These are phyloP conservation scores for Microcaecilia unicolor DNA, from an alignment of 2,797 vertebrate species.

Conservation along the genomic window DNA sequence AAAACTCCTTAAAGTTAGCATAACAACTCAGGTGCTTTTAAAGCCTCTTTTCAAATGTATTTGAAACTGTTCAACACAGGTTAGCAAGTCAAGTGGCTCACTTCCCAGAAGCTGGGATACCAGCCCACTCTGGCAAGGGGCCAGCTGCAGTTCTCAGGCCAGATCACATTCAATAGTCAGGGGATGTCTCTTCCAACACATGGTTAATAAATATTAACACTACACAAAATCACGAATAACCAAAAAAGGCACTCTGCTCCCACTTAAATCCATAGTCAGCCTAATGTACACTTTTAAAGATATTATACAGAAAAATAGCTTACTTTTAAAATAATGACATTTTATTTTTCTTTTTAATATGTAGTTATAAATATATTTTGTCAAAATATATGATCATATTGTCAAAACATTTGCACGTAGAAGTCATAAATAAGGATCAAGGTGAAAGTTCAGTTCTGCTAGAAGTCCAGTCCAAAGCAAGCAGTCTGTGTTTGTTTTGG, in stretches of 20 bases:
- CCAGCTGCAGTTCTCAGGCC: background rate
- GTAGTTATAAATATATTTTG: slow-evolving; percentile 99
- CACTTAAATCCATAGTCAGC: slow-evolving; percentile 64
- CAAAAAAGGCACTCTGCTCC: slow-evolving; percentile 58
- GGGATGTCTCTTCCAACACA: background rate
- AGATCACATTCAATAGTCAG: slow-evolving; percentile 5
- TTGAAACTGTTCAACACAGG: slow-evolving; percentile 25
- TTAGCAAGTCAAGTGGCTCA: slow-evolving; percentile 25
- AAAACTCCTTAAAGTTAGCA: slow-evolving; percentile 32
- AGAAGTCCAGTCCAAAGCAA: slow-evolving; percentile 50
- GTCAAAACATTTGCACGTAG: slow-evolving; percentile 96
- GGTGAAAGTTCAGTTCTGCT: slow-evolving; percentile 55
- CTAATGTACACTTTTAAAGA: slow-evolving; percentile 73
- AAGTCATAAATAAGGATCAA: slow-evolving; percentile 98
- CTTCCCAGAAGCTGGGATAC: slow-evolving; percentile 4
- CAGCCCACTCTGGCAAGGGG: background rate
- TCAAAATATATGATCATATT: slow-evolving; percentile 99
- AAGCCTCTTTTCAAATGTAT: slow-evolving; percentile 41
- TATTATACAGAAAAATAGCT: slow-evolving; percentile 33
- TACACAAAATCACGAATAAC: slow-evolving; percentile 2
- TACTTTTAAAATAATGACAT: slow-evolving; percentile 98
- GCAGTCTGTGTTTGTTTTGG: slow-evolving; percentile 26
- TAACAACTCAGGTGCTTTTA: slow-evolving; percentile 37
- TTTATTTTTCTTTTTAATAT: slow-evolving; percentile 89
- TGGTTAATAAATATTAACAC: slow-evolving; percentile 8